These are phyloP conservation scores for Semaprochilodus insignis DNA, from an alignment of 2,797 vertebrate genomes.

Conservation along the genomic window DNA sequence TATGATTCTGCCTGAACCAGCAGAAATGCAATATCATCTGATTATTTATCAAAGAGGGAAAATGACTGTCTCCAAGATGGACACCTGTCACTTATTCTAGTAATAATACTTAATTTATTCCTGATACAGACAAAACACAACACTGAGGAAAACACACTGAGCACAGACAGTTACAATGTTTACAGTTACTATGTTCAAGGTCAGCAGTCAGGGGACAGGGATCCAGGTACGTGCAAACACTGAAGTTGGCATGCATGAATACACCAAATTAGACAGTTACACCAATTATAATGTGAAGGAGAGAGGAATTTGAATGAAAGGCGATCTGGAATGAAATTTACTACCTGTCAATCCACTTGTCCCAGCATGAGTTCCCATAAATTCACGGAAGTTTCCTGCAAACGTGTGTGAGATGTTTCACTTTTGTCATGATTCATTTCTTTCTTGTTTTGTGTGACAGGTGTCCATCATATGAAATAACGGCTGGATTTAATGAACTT, in stretches of 20 bases:
- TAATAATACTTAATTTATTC: background rate
- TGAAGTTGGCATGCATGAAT: conserved; percentile 65
- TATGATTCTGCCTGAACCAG: background rate
- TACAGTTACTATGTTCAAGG: conserved; percentile 32
- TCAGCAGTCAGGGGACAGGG: conserved; percentile 31
- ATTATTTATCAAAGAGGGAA: background rate
- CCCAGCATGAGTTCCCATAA: conserved; percentile 84
- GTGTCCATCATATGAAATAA: conserved; percentile 55
- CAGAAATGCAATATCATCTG: background rate
- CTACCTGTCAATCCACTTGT: conserved; percentile 84
- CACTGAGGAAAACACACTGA: conserved; percentile 24
- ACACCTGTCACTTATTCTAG: conserved; percentile 3
- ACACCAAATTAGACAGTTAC: conserved; percentile 54
- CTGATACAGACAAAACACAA: conserved; percentile 4
- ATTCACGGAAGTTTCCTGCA: conserved; percentile 85
- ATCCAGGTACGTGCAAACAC: conserved; percentile 69
- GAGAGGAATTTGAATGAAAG: conserved; percentile 58
- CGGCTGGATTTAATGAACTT: background rate
- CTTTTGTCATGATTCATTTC: conserved; percentile 67
- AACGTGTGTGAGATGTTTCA: conserved; percentile 81
- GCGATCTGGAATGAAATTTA: conserved; percentile 74
- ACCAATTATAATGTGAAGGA: conserved; percentile 60
- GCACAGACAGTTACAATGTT: conserved; percentile 14
- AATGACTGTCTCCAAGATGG: background rate
- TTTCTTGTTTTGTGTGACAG: conserved; percentile 45